A percentile compares a stretch with the other conserved stretches of the same genome.
Conservation (phyloP, 2,113 vertebrate species). For the Eleginops maclovinus region DNA sequence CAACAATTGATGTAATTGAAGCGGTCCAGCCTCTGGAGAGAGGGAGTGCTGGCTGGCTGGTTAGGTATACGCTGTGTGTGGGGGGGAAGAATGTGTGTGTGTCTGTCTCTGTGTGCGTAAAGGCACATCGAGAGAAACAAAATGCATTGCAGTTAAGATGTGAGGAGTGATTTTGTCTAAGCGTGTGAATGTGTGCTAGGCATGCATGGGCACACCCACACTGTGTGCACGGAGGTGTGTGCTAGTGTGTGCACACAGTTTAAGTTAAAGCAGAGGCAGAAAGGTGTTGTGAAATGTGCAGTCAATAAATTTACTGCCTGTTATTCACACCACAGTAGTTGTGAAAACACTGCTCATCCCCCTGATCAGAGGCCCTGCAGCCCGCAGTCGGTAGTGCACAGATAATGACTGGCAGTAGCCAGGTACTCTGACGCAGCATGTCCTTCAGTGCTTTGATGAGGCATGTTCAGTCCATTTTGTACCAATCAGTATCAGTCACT, state of each 20-base stretch:
- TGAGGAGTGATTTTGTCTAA: constrained; percentile 36
- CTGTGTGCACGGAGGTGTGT: constrained; percentile 1
- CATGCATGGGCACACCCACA: background rate
- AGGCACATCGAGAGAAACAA: background rate
- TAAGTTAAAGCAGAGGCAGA: background rate
- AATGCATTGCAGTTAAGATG: constrained; percentile 23
- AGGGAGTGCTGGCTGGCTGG: constrained; percentile 30
- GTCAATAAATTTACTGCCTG: constrained; percentile 36
- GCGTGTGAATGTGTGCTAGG: constrained; percentile 1
- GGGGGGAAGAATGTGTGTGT: background rate
- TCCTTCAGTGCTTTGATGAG: constrained; percentile 38
- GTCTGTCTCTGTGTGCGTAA: constrained; percentile 5
- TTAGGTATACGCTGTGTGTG: constrained; percentile 32
- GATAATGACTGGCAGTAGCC: constrained; percentile 39
- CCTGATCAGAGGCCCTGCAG: constrained; percentile 30
- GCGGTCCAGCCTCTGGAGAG: constrained; percentile 63
- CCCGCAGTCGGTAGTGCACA: constrained; percentile 26
- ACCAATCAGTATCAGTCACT: constrained; percentile 44
- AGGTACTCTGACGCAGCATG: constrained; percentile 13
- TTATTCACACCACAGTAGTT: constrained; percentile 60
- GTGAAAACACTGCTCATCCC: constrained; percentile 52
- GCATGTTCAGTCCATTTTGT: constrained; percentile 11
- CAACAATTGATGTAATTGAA: constrained; percentile 78
- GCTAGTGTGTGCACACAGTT: background rate
- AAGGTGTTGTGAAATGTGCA: constrained; percentile 6